Base-by-base conservation (phyloP, 2,888 invertebrate genomes). In the Tolmerus cingulatus region DNA sequence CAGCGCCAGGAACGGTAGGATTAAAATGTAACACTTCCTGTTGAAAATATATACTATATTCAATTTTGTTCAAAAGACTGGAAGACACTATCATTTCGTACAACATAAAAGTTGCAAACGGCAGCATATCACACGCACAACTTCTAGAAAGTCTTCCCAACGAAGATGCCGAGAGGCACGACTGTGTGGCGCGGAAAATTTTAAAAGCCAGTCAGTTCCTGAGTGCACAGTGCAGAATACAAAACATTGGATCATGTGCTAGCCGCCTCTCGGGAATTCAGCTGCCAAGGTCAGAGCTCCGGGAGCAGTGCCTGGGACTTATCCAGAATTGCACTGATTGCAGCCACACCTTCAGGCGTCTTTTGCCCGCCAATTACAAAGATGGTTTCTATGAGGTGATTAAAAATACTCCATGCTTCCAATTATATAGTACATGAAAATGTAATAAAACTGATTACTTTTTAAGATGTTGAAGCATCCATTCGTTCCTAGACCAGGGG, bases 231-330 rank as follows among this genome's bases (percentile, higher is more conserved):
- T 92, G 92, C 82, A 88, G 90, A 14, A 89, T 89, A 2, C 57
- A 88, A 5, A 89, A 88, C 57, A 91, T 94, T 85, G 93, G 94
- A 74, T 94, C 95, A 86, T 96, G 96, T 90, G 95, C 95, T 0
- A 93, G 94, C 89, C 94, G 93, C 89, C 93, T 96, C 23, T 89
- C 90, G 74, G 87, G 89, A 5, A 93, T 95, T 90, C 93, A 93
- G 87, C 92, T 96, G 86, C 94, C 94, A 8, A 93, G 93, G 37
- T 95, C 94, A 82, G 93, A 94, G 23, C 92, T 95, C 81, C 93
- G 93, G 3, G 91, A 92, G 0, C 93, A 94, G 82, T 96, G 96
- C 90, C 88, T 90, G 3, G 88, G 89, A 2, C 79, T 92, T 2
- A 82, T 91, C 4, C 90, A 88, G 14, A 55, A 84, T 92, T 90